Evolutionary conservation across 2,797 vertebrate genomes (phyloP).

Genomic region (Philypnodon macrostomus): DNA sequence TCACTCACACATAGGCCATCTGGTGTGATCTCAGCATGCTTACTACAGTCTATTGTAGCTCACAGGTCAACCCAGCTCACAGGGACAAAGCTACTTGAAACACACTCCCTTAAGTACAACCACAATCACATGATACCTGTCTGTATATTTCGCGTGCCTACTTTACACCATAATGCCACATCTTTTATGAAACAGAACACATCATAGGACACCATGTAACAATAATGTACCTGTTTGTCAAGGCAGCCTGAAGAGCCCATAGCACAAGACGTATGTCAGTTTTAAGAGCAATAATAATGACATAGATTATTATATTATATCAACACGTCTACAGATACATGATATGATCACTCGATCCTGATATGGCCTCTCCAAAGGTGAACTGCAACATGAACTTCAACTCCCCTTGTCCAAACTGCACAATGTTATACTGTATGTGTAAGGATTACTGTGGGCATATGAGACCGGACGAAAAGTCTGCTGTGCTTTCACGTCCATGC

Average conservation of each 20-base stretch:
- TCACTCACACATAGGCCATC: conserved; percentile 72
- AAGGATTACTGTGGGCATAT: too few relatives aligned
- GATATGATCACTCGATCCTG: too few relatives aligned
- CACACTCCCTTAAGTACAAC: conserved; percentile 16
- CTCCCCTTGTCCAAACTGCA: conserved; percentile 1
- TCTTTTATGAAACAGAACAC: neutral
- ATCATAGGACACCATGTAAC: conserved; percentile 1
- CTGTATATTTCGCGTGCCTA: conserved; percentile 52
- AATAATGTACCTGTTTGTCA: neutral
- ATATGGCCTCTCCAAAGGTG: neutral
- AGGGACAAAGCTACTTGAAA: conserved; percentile 64
- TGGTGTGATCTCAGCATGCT: conserved; percentile 72
- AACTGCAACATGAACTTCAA: neutral
- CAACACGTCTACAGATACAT: conserved; percentile 11
- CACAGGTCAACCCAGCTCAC: conserved; percentile 21
- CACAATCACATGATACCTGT: conserved; percentile 4
- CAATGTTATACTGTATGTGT: conserved; percentile 32
- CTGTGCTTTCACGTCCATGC: conserved; percentile 6
- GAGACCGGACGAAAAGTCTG: conserved; percentile 9
- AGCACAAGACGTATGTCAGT: conserved; percentile 37
- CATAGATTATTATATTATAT: conserved; percentile 10
- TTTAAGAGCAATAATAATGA: conserved; percentile 67
- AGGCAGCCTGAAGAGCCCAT: conserved; percentile 22
- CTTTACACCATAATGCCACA: conserved; percentile 32
- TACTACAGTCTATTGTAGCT: conserved; percentile 68